Conservation (phyloP, 2,888 invertebrate genomes). For the Scelioninae gen. 2 region DNA sequence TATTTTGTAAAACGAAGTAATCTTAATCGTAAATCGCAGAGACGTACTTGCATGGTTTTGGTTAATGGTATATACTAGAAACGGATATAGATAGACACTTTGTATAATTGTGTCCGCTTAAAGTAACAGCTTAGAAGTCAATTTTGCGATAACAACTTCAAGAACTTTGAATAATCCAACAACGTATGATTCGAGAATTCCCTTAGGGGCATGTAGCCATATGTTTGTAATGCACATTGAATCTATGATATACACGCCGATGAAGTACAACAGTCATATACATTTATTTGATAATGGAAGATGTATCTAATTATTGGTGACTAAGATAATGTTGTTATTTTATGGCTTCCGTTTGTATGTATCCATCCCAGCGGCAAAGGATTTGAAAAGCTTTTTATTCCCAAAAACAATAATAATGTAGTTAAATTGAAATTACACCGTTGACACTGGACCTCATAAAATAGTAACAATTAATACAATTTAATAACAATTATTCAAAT, state of each 20-base stretch:
- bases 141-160: not conserved
- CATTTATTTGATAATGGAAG: constrained; percentile 36
- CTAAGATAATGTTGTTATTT: constrained; percentile 48
- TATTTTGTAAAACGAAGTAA: no score
- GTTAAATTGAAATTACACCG: no score
- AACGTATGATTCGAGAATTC: constrained; percentile 3
- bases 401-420: no score
- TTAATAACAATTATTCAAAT: no score
- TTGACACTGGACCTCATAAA: no score
- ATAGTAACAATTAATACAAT: no score
- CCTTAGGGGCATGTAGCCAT: constrained; percentile 48
- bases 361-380: no score
- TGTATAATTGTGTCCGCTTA: constrained; percentile 74
- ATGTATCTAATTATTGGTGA: constrained; percentile 34
- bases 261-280: constrained; percentile 57
- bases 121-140: not conserved
- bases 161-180: constrained; percentile 7
- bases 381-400: no score
- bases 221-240: constrained; percentile 55
- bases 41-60: not conserved
- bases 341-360: constrained; percentile 40
- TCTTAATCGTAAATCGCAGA: not conserved
- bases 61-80: not conserved
- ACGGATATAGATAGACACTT: constrained; percentile 37
- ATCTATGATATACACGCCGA: constrained; percentile 66